Evolutionary conservation across 1,140 invertebrate species (phyloP), one percentile per base, ranked within the genome.

Genomic region (Drosophila santomea): DNA sequence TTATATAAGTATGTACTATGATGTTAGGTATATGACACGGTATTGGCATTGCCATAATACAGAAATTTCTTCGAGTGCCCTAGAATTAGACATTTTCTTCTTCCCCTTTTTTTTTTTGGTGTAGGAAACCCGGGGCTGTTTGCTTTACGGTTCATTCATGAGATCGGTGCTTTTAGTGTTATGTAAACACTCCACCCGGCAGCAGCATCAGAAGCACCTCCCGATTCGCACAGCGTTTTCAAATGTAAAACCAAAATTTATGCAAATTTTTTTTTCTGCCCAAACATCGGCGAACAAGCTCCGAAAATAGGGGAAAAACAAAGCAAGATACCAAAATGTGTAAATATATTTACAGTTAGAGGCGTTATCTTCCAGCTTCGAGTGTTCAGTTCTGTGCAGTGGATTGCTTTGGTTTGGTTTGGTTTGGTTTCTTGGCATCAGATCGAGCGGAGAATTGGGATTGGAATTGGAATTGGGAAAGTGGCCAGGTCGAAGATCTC

Each of bases 291-390:
- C 35, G 48, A 82, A 77, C 62, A 74, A 71, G 69, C 35, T 20
- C 58, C 68, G 8, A 64, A 66, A 51, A 56, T 32, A 38, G 52
- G 64, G 56, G 35, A 66, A 51, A 58, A 35, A 56, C 20, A 41
- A 55, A 25, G 23, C 28, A 32, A 43, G 25, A 48, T 25, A 52
- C 68, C 15, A 5, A 80, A 66, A 89, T 83, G 68, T 74, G 78
- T 74, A 84, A 84, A 88, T 80, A 86, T 74, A 51, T 88, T 88
- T 88, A 88, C 84, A 80, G 84, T 89, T 88, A 84, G 81, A 88
- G 84, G 84, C 84, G 84, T 71, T 71, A 69, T 61, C 84, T 67
- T 72, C 52, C 1, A 32, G 60, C 52, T 58, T 88, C 68, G 66
- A 71, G 68, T 67, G 63, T 75, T 63, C 57, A 69, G 54, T 72